A percentile compares a stretch with the other conserved stretches of the same genome.
These are phyloP conservation scores for Morpho helenor DNA, from an alignment of 2,888 invertebrate species.

Conservation along the genomic window DNA sequence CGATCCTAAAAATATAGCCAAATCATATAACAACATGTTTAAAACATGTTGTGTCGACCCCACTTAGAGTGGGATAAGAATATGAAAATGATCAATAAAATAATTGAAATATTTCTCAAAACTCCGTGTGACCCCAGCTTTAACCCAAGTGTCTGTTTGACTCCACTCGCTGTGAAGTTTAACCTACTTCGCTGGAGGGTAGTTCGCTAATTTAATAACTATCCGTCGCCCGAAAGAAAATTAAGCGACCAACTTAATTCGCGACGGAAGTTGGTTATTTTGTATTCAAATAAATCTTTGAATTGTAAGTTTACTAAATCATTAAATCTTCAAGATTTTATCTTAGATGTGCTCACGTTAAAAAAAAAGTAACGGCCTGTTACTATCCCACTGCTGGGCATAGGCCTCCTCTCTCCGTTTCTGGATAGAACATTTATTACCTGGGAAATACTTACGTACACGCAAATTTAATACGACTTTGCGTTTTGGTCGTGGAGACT, in stretches of 20 bases:
- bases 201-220: conserved; percentile 32
- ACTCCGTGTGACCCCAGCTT: conserved; percentile 15
- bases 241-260: conserved; percentile 24
- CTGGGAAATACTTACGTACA: too few relatives aligned
- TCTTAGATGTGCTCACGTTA: background rate
- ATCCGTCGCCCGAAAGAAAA: conserved; percentile 28
- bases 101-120: background rate
- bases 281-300: conserved; percentile 16
- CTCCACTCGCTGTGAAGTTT: conserved; percentile 28
- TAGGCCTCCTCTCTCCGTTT: too few relatives aligned
- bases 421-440: too few relatives aligned
- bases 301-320: conserved; percentile 8
- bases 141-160: conserved; percentile 27
- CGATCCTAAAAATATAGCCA: too few relatives aligned
- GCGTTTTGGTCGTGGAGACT: too few relatives aligned
- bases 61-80: too few relatives aligned
- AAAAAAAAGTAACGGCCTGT: background rate
- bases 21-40: too few relatives aligned
- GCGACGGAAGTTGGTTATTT: conserved; percentile 16
- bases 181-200: conserved; percentile 29
- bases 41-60: too few relatives aligned
- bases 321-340: conserved; percentile 1
- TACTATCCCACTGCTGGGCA: background rate
- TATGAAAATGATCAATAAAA: too few relatives aligned
- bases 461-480: too few relatives aligned